Percentiles rank a stretch among this genome's conserved stretches.
Evolutionary conservation across 2,113 vertebrate genomes (phyloP).

Genomic region (Sclerurus mexicanus): DNA sequence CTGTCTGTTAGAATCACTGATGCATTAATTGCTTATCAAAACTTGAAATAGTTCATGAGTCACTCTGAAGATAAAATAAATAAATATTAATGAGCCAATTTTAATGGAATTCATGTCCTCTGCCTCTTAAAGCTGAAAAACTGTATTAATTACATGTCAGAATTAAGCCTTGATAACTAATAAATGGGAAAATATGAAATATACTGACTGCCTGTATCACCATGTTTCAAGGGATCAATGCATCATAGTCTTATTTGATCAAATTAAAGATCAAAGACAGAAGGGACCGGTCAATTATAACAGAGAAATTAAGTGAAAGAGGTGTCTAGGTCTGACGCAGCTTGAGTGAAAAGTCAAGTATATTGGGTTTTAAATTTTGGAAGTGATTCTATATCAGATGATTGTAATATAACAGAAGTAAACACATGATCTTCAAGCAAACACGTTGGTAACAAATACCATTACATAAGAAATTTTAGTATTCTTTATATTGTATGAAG

Average conservation of each 20-base stretch:
- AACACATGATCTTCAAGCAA: not conserved
- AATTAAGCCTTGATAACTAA: not conserved
- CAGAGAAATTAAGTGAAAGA: not conserved
- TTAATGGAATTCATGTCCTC: conserved; percentile 28
- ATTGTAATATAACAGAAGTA: not conserved
- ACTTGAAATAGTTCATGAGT: conserved; percentile 66
- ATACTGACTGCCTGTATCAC: not conserved
- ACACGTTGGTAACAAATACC: not conserved
- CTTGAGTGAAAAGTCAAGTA: not conserved
- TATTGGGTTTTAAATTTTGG: not conserved
- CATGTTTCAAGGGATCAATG: not conserved
- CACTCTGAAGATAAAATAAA: conserved; percentile 54
- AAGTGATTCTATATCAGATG: not conserved
- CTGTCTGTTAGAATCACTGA: conserved; percentile 57
- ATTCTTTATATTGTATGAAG: not conserved
- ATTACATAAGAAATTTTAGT: not conserved
- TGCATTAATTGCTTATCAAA: conserved; percentile 71
- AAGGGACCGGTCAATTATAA: not conserved
- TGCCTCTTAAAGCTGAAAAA: conserved; percentile 15
- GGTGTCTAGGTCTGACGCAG: not conserved
- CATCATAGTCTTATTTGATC: not conserved
- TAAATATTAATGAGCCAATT: conserved; percentile 71
- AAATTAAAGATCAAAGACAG: not conserved
- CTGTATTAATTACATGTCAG: not conserved
- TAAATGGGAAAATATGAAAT: not conserved